Percentiles rank a stretch among this genome's conserved stretches.
These are phyloP conservation scores for Campoplex nolae DNA, from an alignment of 2,888 invertebrate genomes.

Conservation along the genomic window DNA sequence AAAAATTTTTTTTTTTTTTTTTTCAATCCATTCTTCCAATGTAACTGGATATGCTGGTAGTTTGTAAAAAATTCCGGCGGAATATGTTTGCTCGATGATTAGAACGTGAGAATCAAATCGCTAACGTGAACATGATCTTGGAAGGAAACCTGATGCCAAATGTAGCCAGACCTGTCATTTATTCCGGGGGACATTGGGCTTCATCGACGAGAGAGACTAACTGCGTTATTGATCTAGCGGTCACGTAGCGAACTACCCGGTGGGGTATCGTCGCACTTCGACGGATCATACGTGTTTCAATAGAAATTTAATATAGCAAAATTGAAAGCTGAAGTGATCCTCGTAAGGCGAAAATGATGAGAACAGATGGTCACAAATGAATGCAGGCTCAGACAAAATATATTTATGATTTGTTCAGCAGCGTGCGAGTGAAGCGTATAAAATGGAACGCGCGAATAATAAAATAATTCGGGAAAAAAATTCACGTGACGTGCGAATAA, in stretches of 20 bases:
- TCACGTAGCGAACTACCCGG: not conserved
- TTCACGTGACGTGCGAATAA: not conserved
- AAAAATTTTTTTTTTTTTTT: not conserved
- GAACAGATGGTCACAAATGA: not conserved
- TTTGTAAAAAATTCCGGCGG: not conserved
- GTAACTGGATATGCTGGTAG: not conserved
- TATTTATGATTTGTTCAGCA: not conserved
- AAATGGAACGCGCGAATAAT: constrained; percentile 5
- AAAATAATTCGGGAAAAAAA: not conserved
- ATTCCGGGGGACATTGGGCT: not conserved
- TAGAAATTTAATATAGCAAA: not conserved
- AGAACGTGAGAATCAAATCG: not conserved
- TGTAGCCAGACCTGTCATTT: not conserved
- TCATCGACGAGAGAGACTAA: not conserved
- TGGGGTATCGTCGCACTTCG: not conserved
- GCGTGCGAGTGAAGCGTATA: not conserved
- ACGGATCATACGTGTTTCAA: not conserved
- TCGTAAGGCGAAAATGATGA: not conserved
- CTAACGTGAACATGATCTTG: not conserved
- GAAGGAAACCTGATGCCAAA: not conserved
- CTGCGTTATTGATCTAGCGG: not conserved
- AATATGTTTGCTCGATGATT: not conserved
- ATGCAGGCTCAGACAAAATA: not conserved
- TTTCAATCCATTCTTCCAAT: not conserved
- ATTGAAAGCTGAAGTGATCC: not conserved